phyloP scores from a whole-genome alignment of 2,888 invertebrate species.

The Ornithoptera priamus region DNA sequence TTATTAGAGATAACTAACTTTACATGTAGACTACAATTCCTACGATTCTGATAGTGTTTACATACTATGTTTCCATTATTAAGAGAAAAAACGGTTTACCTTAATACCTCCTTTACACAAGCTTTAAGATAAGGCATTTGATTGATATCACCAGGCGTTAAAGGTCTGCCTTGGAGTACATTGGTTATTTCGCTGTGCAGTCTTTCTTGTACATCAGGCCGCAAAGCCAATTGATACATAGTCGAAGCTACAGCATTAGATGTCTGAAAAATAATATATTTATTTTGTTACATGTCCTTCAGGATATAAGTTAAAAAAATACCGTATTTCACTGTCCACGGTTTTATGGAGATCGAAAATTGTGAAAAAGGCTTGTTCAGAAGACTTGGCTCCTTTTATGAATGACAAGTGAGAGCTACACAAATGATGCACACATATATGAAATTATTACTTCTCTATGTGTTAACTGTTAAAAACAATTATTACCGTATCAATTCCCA shows the following conservation, averaged over 20 bases:
- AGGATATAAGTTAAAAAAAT: no score
- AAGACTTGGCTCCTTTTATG: no score
- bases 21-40: no score
- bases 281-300: not conserved
- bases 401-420: no score
- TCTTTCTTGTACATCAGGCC: slow-evolving; percentile 83
- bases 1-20: no score
- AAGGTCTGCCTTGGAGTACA: slow-evolving; percentile 63
- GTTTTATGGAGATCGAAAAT: no score
- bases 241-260: slow-evolving; percentile 88
- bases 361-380: no score
- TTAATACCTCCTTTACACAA: slow-evolving; percentile 86
- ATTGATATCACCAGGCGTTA: slow-evolving; percentile 80
- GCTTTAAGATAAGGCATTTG: slow-evolving; percentile 85
- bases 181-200: slow-evolving; percentile 80
- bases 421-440: no score
- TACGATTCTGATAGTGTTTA: not conserved
- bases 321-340: no score
- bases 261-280: slow-evolving; percentile 75
- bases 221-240: slow-evolving; percentile 84
- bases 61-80: not conserved
- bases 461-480: no score
- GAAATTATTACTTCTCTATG: no score
- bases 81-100: slow-evolving; percentile 58
- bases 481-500: slow-evolving; percentile 87